Base-by-base conservation (phyloP, 2,888 invertebrate genomes). In the Coenonympha arcania region DNA sequence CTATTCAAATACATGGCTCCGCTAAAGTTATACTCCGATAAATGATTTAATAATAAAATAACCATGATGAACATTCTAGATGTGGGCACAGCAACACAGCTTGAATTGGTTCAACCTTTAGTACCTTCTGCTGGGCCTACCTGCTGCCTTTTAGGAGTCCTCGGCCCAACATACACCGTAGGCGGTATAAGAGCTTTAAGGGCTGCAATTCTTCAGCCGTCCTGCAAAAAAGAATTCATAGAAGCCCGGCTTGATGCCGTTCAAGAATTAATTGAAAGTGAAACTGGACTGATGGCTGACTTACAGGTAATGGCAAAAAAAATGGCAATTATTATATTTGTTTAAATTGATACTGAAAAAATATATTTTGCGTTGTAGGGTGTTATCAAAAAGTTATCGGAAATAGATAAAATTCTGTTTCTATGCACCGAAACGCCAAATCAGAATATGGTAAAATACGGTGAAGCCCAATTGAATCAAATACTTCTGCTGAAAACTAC, bases 101-200 rank as follows among this genome's bases (percentile, higher is more conserved):
- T 97, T 50, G 94, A 94, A 78, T 67, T 94, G 22, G 90, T 93
- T 0, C 87, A 88, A 33, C 88, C 89, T 0, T 66, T 89, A 47
- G 79, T 82, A 8, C 73, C 79, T 9, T 80, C 83, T 28, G 81
- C 81, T 3, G 85, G 87, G 0, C 69, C 73, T 1, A 77, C 81
- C 0, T 82, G 85, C 57, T 83, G 87, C 48, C 69, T 87, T 0
- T 62, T 87, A 18, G 87, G 87, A 3, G 78, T 79, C 41, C 71
- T 76, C 55, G 87, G 81, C 57, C 88, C 74, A 47, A 81, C 76
- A 4, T 79, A 79, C 60, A 84, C 81, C 20, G 57, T 81, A 8
- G 91, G 94, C 46, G 98, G 98, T 0, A 87, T 90, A 15, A 86
- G 95, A 54, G 88, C 92, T 24, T 80, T 97, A n/a, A 83, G 96